Evolutionary conservation across 2,113 vertebrate genomes (phyloP), one percentile per base, ranked within the genome.

Genomic region (Leptosomus discolor): DNA sequence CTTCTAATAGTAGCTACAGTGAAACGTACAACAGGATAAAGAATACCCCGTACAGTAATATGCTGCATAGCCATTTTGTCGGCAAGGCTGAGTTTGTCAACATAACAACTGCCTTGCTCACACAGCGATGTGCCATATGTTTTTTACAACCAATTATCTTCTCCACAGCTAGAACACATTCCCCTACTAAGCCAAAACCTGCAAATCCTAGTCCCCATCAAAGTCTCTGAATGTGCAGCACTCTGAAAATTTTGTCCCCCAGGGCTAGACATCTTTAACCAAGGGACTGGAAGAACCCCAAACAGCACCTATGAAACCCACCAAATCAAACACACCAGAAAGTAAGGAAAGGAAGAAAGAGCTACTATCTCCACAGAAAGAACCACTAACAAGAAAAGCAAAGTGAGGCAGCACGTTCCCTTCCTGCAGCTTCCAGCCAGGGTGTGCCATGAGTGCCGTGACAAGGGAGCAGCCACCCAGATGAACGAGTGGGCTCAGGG

Each of bases 141-240:
- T 93, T 95, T 94, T 92, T 94, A 85, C 71, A 91, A 65, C 81
- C 74, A 94, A 76, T 96, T 97, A 82, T 95, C 74, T 92, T 88
- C 84, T 95, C 85, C 70, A 73, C 87, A 93, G 95, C 58, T 83
- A 95, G 85, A 95, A 92, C 70, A 76, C 0, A 0, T 95, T 86
- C 43, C 26, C 75, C 92, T 83, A 53, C 74, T 80, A 93, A 88
- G 92, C 32, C 63, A 93, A 95, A 88, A 50, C 32, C 46, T 95
- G 70, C 67, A 86, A 43, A 26, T 95, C 67, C 70, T 92, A 27
- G n/a, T 90, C n/a, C 15, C 19, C 50, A 45, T 80, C 41, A 58
- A 71, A 79, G 37, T 37, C 29, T 74, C 54, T 2, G 2, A 65
- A 83, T 54, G 19, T 74, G 26, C 46, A 78, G 20, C 1, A 2